Conservation (phyloP, 2,888 invertebrate species). For the Eupeodes luniger region DNA sequence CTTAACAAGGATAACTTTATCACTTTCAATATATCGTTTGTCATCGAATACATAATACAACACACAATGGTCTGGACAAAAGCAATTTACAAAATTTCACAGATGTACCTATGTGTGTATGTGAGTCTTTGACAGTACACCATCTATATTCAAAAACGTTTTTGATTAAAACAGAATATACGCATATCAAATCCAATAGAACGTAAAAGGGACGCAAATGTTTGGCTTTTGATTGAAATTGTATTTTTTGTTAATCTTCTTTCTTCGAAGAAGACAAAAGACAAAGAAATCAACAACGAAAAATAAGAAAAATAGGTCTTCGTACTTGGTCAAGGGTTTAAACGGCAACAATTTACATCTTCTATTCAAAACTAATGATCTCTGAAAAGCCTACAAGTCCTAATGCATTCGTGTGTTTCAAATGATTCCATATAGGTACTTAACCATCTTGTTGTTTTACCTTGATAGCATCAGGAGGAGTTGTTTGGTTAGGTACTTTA, state of each 20-base stretch:
- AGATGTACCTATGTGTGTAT: neutral
- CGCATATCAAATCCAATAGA: neutral
- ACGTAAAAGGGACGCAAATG: constrained; percentile 34
- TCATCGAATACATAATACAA: neutral
- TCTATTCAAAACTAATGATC: constrained; percentile 41
- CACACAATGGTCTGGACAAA: constrained; percentile 28
- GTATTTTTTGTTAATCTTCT: neutral
- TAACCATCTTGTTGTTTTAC: constrained; percentile 12
- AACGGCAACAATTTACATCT: constrained; percentile 31
- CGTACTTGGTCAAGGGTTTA: neutral
- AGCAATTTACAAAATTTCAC: constrained; percentile 31
- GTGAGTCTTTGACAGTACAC: constrained; percentile 16
- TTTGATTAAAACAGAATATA: constrained; percentile 35
- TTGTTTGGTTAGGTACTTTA: constrained; percentile 7
- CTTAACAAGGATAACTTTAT: constrained; percentile 44
- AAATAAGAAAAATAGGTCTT: neutral
- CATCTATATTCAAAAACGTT: constrained; percentile 36
- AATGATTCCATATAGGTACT: neutral
- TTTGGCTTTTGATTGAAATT: constrained; percentile 24
- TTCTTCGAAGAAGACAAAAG: neutral
- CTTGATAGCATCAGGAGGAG: constrained; percentile 22
- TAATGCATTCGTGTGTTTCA: constrained; percentile 35
- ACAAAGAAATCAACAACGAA: neutral
- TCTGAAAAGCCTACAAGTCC: constrained; percentile 33
- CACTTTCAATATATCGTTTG: constrained; percentile 46